phyloP scores from a whole-genome alignment of 2,888 invertebrate genomes.

The Drosophila mimica region DNA sequence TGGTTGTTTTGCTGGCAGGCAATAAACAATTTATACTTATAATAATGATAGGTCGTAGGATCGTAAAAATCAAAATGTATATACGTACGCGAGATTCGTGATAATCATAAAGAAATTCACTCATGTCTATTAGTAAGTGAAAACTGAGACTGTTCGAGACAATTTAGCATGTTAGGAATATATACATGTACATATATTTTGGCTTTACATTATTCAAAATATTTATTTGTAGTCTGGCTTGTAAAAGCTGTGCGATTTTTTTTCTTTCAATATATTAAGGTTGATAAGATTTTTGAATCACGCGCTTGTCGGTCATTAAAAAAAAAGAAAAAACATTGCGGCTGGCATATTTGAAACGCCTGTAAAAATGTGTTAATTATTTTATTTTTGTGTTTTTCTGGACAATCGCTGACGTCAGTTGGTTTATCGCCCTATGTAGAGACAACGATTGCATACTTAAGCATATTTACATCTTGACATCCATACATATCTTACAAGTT shows the following conservation, averaged over 20 bases:
- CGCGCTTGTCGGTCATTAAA: neutral
- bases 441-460: slow-evolving; percentile 8
- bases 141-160: neutral
- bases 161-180: neutral
- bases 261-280: neutral
- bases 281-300: slow-evolving; percentile 1
- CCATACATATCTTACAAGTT: neutral
- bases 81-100: slow-evolving; percentile 8
- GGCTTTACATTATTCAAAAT: neutral
- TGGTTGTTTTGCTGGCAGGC: slow-evolving; percentile 21
- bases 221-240: neutral
- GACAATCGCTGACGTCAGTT: slow-evolving; percentile 42
- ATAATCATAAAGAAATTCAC: slow-evolving; percentile 19
- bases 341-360: neutral
- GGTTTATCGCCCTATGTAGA: slow-evolving; percentile 11
- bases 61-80: slow-evolving; percentile 14
- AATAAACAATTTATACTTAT: slow-evolving; percentile 19
- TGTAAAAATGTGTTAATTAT: slow-evolving; percentile 19
- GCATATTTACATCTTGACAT: neutral
- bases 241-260: neutral
- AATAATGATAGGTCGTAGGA: slow-evolving; percentile 14
- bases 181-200: neutral
- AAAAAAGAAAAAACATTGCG: neutral
- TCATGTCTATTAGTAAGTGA: neutral
- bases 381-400: slow-evolving; percentile 3